Base-by-base conservation (phyloP, 2,113 vertebrate species). In the Brevimyrus niger region DNA sequence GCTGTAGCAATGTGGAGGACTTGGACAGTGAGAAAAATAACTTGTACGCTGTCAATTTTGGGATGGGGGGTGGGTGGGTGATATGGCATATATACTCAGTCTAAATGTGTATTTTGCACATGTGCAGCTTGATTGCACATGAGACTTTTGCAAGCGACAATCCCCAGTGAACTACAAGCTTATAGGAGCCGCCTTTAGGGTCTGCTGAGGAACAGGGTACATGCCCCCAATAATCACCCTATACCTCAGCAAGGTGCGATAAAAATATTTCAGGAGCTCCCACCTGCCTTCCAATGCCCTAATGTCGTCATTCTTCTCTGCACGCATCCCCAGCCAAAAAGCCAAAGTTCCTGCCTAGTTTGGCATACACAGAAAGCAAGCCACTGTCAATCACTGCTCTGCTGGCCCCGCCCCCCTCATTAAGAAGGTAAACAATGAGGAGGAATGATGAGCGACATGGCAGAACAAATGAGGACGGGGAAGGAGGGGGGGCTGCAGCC, bases 351-450 rank as follows among this genome's bases (percentile, higher is more conserved):
- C 94, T 95, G 93, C 91, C 89, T 92, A 92, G 90, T 89, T 90
- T 89, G 94, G 92, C 94, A 92, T 94, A 93, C 94, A 94, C 61
- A 48, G 53, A 42, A 86, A 61, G 15, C 96, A 94, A 96, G 95
- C 94, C 94, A 94, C 96, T 97, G 97, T 98, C 98, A 98, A 94
- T 99, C 98, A 98, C 93, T 92, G 84, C 91, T 88, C 92, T 89
- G 93, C 94, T 94, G 92, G 96, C 95, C 95, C 98, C 97, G 96
- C 98, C 98, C 97, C 97, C 97, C 97, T 99, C 97, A 97, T 99
- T 99, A 99, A 95, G 97, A 97, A 98, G 96, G 97, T 98, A 98
- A 99, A 99, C 98, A 99, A 98, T 98, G 97, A 97, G 96, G 93
- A 95, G 96, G 96, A 95, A 95, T 96, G 95, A 96, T 96, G 97